A percentile compares a stretch with the other conserved stretches of the same genome.
Evolutionary conservation across 1,140 invertebrate genomes (phyloP).

Genomic region (Copidosoma floridanum): DNA sequence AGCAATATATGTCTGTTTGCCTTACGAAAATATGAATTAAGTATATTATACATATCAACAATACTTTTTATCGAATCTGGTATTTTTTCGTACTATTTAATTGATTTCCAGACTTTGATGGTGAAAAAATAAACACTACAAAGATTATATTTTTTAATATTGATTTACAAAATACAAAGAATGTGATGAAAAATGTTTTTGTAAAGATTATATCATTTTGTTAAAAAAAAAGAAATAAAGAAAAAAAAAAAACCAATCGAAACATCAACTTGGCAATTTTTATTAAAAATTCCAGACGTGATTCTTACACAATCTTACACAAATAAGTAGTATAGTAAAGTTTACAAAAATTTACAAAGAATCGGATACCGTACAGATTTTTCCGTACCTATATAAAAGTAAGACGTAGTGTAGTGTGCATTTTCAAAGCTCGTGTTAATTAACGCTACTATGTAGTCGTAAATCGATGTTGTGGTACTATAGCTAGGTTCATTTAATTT

Average conservation of each 20-base stretch:
- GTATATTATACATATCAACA: slow-evolving; percentile 6
- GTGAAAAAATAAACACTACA: neutral
- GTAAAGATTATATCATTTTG: slow-evolving; percentile 2
- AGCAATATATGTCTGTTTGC: slow-evolving; percentile 3
- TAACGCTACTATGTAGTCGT: too few relatives aligned
- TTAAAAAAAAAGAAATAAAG: slow-evolving; percentile 18
- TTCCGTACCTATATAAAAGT: too few relatives aligned
- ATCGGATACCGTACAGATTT: too few relatives aligned
- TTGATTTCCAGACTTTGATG: neutral
- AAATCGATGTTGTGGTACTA: too few relatives aligned
- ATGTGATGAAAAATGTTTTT: neutral
- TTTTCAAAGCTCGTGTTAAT: too few relatives aligned
- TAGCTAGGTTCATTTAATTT: too few relatives aligned
- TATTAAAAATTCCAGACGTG: neutral
- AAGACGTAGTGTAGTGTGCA: too few relatives aligned
- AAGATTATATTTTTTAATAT: slow-evolving; percentile 11
- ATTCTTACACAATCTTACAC: neutral
- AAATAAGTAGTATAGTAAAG: neutral
- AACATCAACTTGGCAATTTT: neutral
- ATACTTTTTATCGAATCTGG: neutral
- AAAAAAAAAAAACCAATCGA: neutral
- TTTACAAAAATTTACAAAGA: too few relatives aligned
- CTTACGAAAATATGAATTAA: slow-evolving; percentile 11
- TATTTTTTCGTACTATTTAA: neutral
- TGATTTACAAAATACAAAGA: neutral